phyloP scores from a whole-genome alignment of 2,888 invertebrate genomes.

The Tupiocoris notatus region DNA sequence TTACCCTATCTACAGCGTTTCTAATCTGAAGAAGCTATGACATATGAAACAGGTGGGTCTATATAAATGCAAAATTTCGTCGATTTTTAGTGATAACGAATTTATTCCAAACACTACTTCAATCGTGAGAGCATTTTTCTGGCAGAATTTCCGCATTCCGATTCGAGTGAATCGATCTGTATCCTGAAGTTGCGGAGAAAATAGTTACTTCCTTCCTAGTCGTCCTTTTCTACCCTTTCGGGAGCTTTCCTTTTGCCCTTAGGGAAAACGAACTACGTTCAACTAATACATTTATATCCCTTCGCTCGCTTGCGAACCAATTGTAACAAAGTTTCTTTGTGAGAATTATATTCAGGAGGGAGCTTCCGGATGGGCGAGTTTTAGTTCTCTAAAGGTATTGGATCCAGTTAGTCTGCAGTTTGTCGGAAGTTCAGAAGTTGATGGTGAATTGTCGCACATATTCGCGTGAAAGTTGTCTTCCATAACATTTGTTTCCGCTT shows the following conservation, averaged over 20 bases:
- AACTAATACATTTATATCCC: slow-evolving; percentile 33
- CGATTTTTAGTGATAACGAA: too few species aligned
- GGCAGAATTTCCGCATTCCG: too few species aligned
- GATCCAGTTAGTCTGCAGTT: slow-evolving; percentile 33
- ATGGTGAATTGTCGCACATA: slow-evolving; percentile 30
- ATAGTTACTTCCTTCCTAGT: slow-evolving; percentile 7
- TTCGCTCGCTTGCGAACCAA: slow-evolving; percentile 14
- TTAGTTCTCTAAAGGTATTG: slow-evolving; percentile 7
- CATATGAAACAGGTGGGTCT: too few species aligned
- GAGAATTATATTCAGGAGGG: slow-evolving; percentile 31
- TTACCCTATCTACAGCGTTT: too few species aligned
- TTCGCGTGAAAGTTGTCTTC: slow-evolving; percentile 10
- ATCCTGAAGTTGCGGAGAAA: too few species aligned
- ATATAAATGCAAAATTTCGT: too few species aligned
- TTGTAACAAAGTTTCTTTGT: slow-evolving; percentile 23
- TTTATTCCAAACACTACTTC: too few species aligned
- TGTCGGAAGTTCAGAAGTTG: slow-evolving; percentile 33
- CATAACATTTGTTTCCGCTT: background rate
- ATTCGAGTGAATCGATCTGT: too few species aligned
- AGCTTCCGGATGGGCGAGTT: background rate
- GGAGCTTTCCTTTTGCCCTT: background rate
- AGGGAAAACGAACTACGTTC: slow-evolving; percentile 22
- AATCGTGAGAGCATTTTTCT: too few species aligned
- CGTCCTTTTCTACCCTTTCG: background rate
- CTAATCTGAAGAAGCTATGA: too few species aligned